Conservation (phyloP, 2,113 vertebrate species). For the Numida meleagris region DNA sequence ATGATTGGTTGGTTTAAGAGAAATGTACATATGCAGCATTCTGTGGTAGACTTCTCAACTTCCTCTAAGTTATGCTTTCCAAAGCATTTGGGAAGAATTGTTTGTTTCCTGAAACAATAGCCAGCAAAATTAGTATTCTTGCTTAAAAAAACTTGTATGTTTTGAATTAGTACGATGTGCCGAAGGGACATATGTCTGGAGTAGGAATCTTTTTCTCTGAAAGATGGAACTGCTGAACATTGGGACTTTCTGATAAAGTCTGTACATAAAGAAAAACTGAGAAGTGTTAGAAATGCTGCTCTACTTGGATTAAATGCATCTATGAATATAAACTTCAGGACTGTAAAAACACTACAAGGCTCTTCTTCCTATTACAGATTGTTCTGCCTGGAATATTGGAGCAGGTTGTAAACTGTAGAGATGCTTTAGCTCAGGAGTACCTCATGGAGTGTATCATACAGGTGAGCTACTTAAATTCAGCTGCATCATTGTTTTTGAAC, state of each 20-base stretch:
- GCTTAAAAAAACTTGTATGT: not conserved
- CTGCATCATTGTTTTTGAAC: not conserved
- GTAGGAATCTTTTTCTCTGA: not conserved
- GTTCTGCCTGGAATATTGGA: constrained; percentile 95
- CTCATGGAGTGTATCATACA: constrained; percentile 99
- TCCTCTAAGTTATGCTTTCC: not conserved
- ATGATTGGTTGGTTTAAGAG: not conserved
- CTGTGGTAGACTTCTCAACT: not conserved
- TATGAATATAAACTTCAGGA: not conserved
- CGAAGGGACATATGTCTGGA: not conserved
- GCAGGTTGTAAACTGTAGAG: constrained; percentile 98
- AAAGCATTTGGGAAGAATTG: not conserved
- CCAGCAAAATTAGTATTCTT: not conserved
- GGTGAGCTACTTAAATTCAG: constrained; percentile 73
- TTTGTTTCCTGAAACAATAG: not conserved
- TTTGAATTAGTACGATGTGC: not conserved
- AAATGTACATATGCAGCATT: not conserved
- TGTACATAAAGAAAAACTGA: not conserved
- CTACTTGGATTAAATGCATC: not conserved
- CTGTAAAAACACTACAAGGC: not conserved
- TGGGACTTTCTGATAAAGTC: not conserved
- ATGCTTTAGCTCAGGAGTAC: constrained; percentile 97
- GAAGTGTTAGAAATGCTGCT: not conserved
- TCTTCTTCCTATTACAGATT: constrained; percentile 75
- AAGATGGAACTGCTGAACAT: not conserved